phyloP scores from a whole-genome alignment of 2,113 vertebrate genomes.

The Oncorhynchus clarkii region DNA sequence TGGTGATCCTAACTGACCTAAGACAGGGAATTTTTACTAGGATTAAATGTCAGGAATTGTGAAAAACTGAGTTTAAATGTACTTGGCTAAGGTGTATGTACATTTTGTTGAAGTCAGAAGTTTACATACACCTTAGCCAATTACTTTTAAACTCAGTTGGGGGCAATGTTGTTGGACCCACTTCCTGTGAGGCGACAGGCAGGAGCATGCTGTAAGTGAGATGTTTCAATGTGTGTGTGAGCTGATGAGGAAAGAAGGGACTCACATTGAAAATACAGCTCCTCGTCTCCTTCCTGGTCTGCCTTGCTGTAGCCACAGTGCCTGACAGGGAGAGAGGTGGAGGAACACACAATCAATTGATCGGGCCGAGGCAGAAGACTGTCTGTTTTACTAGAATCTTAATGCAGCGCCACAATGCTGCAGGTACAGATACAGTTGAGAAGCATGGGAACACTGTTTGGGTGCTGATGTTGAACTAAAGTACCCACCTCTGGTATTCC shows the following conservation, averaged over 20 bases:
- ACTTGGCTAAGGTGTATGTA: no score
- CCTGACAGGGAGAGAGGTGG: slow-evolving; percentile 50
- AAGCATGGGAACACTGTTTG: slow-evolving; percentile 20
- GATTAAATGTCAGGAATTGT: no score
- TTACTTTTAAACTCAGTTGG: no score
- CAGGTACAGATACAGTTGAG: slow-evolving; percentile 21
- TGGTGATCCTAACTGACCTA: no score
- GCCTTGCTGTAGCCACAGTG: slow-evolving; percentile 99
- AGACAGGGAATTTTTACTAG: no score
- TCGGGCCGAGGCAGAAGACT: slow-evolving; percentile 42
- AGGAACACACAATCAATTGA: slow-evolving; percentile 50
- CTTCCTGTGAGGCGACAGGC: background rate
- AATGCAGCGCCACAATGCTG: slow-evolving; percentile 28
- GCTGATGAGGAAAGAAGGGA: slow-evolving; percentile 70
- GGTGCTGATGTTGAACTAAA: background rate
- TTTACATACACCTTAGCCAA: no score
- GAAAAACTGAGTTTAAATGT: no score
- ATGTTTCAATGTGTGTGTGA: slow-evolving; percentile 26
- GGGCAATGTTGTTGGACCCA: slow-evolving; percentile 22
- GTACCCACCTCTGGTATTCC: background rate
- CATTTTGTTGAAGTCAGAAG: no score
- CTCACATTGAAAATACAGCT: slow-evolving; percentile 99
- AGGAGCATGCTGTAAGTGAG: slow-evolving; percentile 14
- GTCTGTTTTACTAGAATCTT: slow-evolving; percentile 44
- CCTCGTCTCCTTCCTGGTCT: slow-evolving; percentile 98